Base-by-base conservation (phyloP, 2,113 vertebrate species). In the Zeus faber region DNA sequence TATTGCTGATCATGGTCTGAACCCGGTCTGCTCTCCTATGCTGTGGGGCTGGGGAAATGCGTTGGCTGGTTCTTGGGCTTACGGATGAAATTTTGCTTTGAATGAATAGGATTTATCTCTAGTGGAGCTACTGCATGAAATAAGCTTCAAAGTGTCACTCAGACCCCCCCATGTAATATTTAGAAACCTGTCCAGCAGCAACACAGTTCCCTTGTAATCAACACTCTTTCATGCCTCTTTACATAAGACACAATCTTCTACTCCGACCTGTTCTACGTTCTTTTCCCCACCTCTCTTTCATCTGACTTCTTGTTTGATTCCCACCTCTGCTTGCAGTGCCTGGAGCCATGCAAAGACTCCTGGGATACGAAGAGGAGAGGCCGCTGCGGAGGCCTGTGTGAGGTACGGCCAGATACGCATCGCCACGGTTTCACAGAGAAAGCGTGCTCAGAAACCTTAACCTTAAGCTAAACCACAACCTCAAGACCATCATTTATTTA, bases 281-380 rank as follows among this genome's bases (percentile, higher is more conserved):
- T 8, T 6, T 14, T 8, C 8, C 13, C 13, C 7, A 37, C n/a
- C 24, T 41, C 24, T 10, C 24, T 77, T 52, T 29, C 4, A 29
- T 29, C 27, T 9, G 27, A 4, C 27, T 5, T 29, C 27, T 29
- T 9, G 7, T 29, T 9, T 29, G 4, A 29, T 4, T 4, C 27
- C 9, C 27, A 9, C 9, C 9, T 4, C 9, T 14, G 6, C 13
- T 37, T 37, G 56, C 86, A 96, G 94, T 97, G 95, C 76, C 86
- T 98, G 90, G 91, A 94, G 83, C 95, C 95, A 13, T 98, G 94
- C 89, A 93, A 90, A 68, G 91, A 90, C 16, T 86, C 91, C 31
- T 91, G 93, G 91, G 90, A 91, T 49, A 74, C 89, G 68, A 88
- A 81, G 50, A 62, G 68, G 89, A 88, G 68, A 87, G 86, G 57